Conservation (phyloP, 2,113 vertebrate genomes). For the Mobula birostris region DNA sequence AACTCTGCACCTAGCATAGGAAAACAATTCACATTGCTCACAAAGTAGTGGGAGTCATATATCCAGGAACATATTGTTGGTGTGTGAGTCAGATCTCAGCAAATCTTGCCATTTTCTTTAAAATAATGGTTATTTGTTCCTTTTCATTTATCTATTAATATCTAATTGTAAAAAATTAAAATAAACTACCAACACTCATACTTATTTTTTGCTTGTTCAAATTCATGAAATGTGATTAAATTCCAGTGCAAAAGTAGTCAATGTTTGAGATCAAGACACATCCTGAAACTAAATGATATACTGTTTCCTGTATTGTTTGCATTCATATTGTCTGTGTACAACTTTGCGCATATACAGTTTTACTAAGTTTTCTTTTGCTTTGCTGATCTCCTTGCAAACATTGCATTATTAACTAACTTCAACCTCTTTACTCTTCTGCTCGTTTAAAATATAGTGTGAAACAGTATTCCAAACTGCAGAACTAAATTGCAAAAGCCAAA, state of each 20-base stretch:
- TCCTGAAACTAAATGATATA: background rate
- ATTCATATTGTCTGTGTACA: background rate
- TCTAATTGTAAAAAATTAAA: background rate
- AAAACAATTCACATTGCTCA: background rate
- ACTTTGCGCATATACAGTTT: background rate
- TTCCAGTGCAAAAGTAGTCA: background rate
- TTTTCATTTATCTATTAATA: background rate
- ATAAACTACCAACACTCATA: background rate
- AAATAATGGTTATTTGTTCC: background rate
- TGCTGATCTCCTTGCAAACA: background rate
- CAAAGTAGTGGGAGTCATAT: background rate
- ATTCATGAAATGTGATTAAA: background rate
- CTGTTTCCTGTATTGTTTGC: background rate
- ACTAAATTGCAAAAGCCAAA: background rate
- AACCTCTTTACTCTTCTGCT: background rate
- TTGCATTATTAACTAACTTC: background rate
- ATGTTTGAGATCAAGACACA: background rate
- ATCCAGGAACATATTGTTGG: background rate
- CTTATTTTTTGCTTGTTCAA: background rate
- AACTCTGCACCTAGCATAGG: background rate
- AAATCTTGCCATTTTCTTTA: background rate
- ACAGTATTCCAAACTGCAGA: background rate
- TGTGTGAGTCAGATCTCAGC: background rate
- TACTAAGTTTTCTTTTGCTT: background rate
- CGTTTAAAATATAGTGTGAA: background rate